Conservation (phyloP, 2,888 invertebrate species). For the Cryptosula pallasiana region DNA sequence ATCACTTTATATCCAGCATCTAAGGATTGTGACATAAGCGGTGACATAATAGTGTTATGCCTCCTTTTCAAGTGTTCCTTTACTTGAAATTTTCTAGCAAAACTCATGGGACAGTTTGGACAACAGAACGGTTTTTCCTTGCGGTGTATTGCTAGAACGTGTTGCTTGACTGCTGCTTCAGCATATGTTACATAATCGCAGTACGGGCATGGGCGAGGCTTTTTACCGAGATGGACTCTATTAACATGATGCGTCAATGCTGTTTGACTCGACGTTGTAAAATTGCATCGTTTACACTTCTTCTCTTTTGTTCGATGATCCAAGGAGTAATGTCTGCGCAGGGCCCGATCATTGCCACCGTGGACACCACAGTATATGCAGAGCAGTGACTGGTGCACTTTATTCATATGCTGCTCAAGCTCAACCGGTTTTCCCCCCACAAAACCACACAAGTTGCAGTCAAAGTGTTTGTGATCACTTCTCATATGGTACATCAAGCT, state of each 20-base stretch:
- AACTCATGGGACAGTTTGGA: neutral
- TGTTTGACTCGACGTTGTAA: neutral
- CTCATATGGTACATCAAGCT: neutral
- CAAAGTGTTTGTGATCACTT: neutral
- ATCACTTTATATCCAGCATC: too few species aligned
- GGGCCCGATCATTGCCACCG: neutral
- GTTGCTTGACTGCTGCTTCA: neutral
- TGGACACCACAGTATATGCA: neutral
- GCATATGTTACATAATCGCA: neutral
- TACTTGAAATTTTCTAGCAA: neutral
- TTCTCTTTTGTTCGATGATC: conserved; percentile 2
- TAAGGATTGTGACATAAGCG: neutral
- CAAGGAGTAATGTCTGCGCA: neutral
- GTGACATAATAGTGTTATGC: neutral
- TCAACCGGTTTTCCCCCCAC: neutral
- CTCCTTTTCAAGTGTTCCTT: neutral
- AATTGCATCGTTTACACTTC: neutral
- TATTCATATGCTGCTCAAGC: neutral
- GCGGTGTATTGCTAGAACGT: neutral
- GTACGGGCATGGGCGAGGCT: neutral
- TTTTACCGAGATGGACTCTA: neutral
- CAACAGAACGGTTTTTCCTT: neutral
- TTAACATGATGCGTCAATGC: neutral
- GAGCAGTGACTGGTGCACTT: neutral
- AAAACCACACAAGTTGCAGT: neutral